These are phyloP conservation scores for Cavia aperea DNA, from an alignment of 2,113 vertebrate genomes.

Conservation along the genomic window DNA sequence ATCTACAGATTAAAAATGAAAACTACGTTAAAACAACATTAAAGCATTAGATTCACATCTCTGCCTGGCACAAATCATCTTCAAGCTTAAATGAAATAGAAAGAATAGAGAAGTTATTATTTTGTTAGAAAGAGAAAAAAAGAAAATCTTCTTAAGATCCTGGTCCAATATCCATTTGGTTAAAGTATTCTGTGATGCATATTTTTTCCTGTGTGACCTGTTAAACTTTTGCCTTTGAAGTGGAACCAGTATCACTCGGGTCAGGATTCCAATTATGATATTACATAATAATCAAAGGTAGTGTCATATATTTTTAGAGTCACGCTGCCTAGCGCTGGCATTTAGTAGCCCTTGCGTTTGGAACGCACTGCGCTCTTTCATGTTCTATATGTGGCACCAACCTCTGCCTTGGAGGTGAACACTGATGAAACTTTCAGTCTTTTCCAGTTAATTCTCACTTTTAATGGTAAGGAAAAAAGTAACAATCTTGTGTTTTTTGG, in stretches of 20 bases:
- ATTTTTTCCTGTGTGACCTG: not conserved
- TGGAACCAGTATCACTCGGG: not conserved
- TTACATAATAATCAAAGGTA: not conserved
- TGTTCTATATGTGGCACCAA: no score
- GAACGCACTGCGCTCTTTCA: not conserved
- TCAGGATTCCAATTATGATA: not conserved
- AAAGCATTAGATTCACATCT: conserved; percentile 39
- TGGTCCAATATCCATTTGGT: not conserved
- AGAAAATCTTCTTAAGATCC: conserved; percentile 3
- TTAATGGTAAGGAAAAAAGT: not conserved
- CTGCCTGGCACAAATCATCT: conserved; percentile 29
- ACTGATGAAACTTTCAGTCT: not conserved
- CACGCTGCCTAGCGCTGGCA: not conserved
- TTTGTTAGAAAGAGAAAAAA: conserved; percentile 23
- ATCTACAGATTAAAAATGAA: conserved; percentile 56
- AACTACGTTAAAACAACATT: conserved; percentile 52
- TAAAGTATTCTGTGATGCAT: not conserved
- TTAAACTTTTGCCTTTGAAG: not conserved
- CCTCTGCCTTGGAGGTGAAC: not conserved
- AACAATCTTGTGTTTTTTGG: not conserved
- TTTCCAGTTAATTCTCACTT: not conserved
- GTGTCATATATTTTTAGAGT: not conserved
- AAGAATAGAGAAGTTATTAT: conserved; percentile 24
- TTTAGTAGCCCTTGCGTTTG: not conserved
- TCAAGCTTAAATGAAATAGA: conserved; percentile 29